Evolutionary conservation across 2,797 vertebrate genomes (phyloP), one percentile per base, ranked within the genome.

Genomic region (Propithecus deckenii): DNA sequence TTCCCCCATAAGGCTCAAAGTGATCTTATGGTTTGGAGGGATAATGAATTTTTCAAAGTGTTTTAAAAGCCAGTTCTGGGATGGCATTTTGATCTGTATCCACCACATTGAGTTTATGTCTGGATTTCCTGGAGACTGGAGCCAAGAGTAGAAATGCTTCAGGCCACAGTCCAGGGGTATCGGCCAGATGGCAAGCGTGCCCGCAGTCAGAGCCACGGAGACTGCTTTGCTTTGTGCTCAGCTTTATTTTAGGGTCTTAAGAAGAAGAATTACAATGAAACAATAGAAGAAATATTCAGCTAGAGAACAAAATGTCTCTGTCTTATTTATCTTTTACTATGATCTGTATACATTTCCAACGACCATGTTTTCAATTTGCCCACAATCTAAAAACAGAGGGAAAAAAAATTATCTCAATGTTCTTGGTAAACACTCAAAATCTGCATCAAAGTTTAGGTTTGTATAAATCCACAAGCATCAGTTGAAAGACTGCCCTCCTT

Each of bases 1-100:
- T 43, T 22, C 55, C 35, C 48, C 38, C 52, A 71, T 20, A 57
- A 89, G 41, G 57, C 65, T 97, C 89, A 83, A 78, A 61, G 30
- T 91, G 72, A 94, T 48, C 65, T 84, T 91, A 93, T 55, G 71
- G 23, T 38, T 76, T 92, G 50, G 52, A 95, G 61, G 50, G 32
- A 83, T 87, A 93, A 95, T 95, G 59, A 89, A 97, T 87, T 95
- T 97, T 97, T 90, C 87, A 95, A 81, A 97, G 76, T 78, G 55
- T 93, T 94, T 97, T 98, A 93, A 95, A 97, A 97, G 75, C 50
- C 79, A 84, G 18, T 13, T 89, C 69, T 85, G 25, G 38, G 52
- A 87, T 75, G 52, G 61, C 50, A 69, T 96, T 96, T 94, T 97
- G 91, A 92, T 87, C 84, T 78, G 41, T 65, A 30, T 71, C 86